A percentile compares a stretch with the other conserved stretches of the same genome.
Evolutionary conservation across 2,113 vertebrate species (phyloP).

Genomic region (Panthera leo): DNA sequence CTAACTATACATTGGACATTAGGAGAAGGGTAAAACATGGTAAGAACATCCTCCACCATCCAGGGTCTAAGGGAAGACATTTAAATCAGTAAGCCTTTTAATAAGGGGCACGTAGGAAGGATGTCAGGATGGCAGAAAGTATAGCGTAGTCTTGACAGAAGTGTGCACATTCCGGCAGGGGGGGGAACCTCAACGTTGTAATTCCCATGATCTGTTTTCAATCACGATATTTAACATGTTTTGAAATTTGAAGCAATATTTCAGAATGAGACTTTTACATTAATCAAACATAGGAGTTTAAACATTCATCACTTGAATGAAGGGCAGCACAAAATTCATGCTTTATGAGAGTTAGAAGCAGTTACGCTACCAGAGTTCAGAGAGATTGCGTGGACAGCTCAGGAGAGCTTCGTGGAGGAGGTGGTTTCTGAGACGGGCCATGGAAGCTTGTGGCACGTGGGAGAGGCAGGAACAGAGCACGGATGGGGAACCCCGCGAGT

Average conservation of each 20-base stretch:
- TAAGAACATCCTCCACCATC: background rate
- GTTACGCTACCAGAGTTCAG: background rate
- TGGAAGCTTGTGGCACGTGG: background rate
- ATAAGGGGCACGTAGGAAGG: background rate
- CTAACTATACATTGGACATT: background rate
- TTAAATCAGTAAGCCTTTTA: background rate
- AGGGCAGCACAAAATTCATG: background rate
- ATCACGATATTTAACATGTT: background rate
- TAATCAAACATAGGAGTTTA: background rate
- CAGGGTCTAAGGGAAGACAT: background rate
- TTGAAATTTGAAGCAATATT: background rate
- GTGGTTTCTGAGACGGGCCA: background rate
- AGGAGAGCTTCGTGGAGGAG: background rate
- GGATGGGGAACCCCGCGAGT: background rate
- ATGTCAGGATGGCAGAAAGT: background rate
- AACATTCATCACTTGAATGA: background rate
- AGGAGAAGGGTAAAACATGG: background rate
- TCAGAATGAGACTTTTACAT: background rate
- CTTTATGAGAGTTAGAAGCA: background rate
- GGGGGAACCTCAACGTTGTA: background rate
- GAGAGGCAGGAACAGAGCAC: background rate
- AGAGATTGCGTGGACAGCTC: background rate
- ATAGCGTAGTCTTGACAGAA: background rate
- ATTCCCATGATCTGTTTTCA: background rate
- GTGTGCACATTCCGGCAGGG: background rate